Percentiles rank a stretch among this genome's conserved stretches.
Conservation (phyloP, 1,140 invertebrate genomes). For the Ips nitidus region DNA sequence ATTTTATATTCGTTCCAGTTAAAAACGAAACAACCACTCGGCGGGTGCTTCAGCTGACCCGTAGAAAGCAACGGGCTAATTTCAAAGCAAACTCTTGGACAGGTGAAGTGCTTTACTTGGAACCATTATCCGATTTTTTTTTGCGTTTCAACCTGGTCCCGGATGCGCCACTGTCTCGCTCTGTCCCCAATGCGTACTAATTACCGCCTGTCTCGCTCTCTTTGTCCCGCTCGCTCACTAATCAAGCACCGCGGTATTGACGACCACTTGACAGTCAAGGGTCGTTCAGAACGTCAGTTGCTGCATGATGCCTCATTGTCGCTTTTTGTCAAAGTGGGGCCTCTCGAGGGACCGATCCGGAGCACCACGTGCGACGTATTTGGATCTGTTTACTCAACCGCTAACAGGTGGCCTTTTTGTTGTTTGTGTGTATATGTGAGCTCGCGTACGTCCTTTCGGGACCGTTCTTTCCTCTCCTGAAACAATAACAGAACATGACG, state of each 20-base stretch:
- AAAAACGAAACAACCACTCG: conserved; percentile 19
- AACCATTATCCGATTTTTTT: conserved; percentile 28
- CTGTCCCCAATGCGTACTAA: conserved; percentile 10
- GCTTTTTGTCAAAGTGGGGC: conserved; percentile 19
- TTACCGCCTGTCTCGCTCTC: conserved; percentile 5
- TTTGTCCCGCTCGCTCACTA: neutral
- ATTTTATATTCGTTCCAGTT: conserved; percentile 14
- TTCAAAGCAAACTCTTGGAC: conserved; percentile 25
- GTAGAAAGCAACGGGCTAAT: conserved; percentile 23
- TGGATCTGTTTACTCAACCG: conserved; percentile 12
- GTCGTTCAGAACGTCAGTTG: conserved; percentile 26
- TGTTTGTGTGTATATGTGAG: neutral
- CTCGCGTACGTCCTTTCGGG: neutral
- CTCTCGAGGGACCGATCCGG: neutral
- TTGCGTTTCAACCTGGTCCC: neutral
- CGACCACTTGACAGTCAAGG: conserved; percentile 23
- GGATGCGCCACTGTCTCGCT: neutral
- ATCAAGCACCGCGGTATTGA: conserved; percentile 8
- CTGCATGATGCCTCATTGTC: conserved; percentile 22
- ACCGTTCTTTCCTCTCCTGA: neutral
- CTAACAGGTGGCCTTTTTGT: conserved; percentile 12
- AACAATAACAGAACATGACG: neutral
- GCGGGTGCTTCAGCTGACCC: conserved; percentile 8
- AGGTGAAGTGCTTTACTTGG: conserved; percentile 19
- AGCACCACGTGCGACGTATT: conserved; percentile 23